A percentile compares a stretch with the other conserved stretches of the same genome.
Conservation (phyloP, 2,113 vertebrate genomes). For the Microcebus tavaratra region DNA sequence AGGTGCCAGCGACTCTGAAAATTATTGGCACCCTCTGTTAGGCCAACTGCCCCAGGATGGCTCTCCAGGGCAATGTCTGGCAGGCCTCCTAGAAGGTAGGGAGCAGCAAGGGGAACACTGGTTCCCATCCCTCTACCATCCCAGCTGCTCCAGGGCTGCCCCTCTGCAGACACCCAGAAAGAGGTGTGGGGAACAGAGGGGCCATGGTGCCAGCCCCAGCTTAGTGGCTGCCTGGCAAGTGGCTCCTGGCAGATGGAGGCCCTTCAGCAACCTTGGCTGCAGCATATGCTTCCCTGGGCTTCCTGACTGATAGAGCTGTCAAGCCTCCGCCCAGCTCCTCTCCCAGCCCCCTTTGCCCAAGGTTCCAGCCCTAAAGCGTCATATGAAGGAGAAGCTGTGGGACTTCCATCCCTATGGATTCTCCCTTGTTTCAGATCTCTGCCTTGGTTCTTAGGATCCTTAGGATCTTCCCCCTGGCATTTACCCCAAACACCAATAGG, state of each 20-base stretch:
- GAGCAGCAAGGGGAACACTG: not conserved
- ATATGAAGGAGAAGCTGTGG: not conserved
- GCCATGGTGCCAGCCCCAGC: not conserved
- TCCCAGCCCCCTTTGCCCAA: not conserved
- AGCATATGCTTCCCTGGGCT: conserved; percentile 18
- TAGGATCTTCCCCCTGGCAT: not conserved
- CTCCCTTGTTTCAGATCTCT: not conserved
- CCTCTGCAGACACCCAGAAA: not conserved
- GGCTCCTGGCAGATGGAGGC: conserved; percentile 69
- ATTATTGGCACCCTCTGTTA: not conserved
- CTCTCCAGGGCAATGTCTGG: not conserved
- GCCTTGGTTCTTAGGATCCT: not conserved
- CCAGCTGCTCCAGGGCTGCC: not conserved
- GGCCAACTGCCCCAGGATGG: not conserved
- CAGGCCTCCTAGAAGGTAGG: not conserved
- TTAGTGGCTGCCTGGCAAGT: conserved; percentile 40
- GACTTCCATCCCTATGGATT: not conserved
- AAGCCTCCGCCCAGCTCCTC: not conserved
- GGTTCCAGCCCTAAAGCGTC: not conserved
- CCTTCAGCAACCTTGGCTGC: conserved; percentile 24
- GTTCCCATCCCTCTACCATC: not conserved
- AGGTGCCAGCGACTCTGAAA: not conserved
- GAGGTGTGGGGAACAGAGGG: not conserved
- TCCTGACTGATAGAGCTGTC: conserved; percentile 69
- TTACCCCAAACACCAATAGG: not conserved